These are phyloP conservation scores for Semicossyphus pulcher DNA, from an alignment of 2,113 vertebrate species.

Conservation along the genomic window DNA sequence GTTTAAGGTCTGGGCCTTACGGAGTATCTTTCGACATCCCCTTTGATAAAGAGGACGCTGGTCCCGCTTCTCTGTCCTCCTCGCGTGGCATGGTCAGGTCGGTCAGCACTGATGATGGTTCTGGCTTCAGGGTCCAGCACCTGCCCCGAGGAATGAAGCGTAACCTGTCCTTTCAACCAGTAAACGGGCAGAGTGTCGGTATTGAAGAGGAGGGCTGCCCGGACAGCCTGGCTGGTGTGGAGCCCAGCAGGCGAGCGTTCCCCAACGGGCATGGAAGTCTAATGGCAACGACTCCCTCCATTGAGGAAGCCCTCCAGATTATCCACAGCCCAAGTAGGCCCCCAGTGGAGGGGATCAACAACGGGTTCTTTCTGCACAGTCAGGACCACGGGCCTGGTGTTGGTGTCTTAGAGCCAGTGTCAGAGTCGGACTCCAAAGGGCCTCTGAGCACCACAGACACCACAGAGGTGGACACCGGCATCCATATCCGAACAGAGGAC, in stretches of 20 bases:
- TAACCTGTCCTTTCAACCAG: constrained; percentile 91
- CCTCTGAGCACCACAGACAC: constrained; percentile 88
- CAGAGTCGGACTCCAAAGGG: constrained; percentile 87
- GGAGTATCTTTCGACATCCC: constrained; percentile 98
- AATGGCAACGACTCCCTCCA: constrained; percentile 84
- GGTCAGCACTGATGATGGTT: constrained; percentile 94
- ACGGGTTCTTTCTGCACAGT: constrained; percentile 95
- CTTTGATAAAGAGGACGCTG: constrained; percentile 90
- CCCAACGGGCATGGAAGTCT: constrained; percentile 82
- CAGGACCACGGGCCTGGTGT: constrained; percentile 80
- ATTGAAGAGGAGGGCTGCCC: constrained; percentile 89
- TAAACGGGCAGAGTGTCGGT: constrained; percentile 89
- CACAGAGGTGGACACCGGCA: constrained; percentile 94
- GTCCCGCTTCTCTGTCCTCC: constrained; percentile 71
- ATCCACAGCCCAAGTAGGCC: constrained; percentile 89
- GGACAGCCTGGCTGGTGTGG: constrained; percentile 69
- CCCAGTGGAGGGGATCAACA: constrained; percentile 84
- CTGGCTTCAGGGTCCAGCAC: constrained; percentile 85
- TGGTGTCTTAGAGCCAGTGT: constrained; percentile 80
- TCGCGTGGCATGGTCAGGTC: constrained; percentile 89
- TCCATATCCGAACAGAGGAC: constrained; percentile 95
- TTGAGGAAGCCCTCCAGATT: constrained; percentile 94
- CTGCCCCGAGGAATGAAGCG: constrained; percentile 87
- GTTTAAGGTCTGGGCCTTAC: constrained; percentile 90
- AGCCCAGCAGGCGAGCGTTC: constrained; percentile 46